phyloP scores from a whole-genome alignment of 1,140 invertebrate genomes.

The Zaprionus vittiger region DNA sequence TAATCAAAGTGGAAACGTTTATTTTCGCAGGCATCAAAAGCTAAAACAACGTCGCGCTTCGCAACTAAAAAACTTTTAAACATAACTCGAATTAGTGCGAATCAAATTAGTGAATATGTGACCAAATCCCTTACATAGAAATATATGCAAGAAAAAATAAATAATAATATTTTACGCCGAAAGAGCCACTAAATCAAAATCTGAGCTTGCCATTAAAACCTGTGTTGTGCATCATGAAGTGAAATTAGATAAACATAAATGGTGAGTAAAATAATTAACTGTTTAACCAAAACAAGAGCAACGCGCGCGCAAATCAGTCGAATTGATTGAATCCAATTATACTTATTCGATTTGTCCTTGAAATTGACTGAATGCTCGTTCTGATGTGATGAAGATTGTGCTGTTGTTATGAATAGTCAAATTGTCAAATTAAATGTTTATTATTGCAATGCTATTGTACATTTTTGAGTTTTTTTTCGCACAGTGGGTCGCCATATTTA shows the following conservation, averaged over 20 bases:
- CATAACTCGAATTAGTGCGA: constrained; percentile 17
- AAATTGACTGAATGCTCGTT: neutral
- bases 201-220: constrained; percentile 38
- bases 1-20: constrained; percentile 74
- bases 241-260: constrained; percentile 46
- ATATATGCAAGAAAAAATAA: constrained; percentile 51
- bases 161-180: constrained; percentile 19
- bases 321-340: neutral
- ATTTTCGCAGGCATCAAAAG: constrained; percentile 66
- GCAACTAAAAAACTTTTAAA: constrained; percentile 27
- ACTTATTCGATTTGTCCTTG: neutral
- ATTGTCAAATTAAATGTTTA: constrained; percentile 24
- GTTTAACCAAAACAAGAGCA: constrained; percentile 17
- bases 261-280: constrained; percentile 55
- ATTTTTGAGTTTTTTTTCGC: constrained; percentile 48
- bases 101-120: constrained; percentile 52
- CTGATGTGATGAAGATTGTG: neutral
- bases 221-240: constrained; percentile 59
- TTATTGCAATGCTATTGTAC: constrained; percentile 39
- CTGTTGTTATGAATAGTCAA: neutral
- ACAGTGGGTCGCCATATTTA: constrained; percentile 74
- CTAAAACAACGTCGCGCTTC: constrained; percentile 41
- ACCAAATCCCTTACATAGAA: constrained; percentile 30
- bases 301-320: constrained; percentile 59
- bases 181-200: constrained; percentile 26